A percentile compares a stretch with the other conserved stretches of the same genome.
phyloP scores from a whole-genome alignment of 2,113 vertebrate genomes.

The Atrichornis clamosus region DNA sequence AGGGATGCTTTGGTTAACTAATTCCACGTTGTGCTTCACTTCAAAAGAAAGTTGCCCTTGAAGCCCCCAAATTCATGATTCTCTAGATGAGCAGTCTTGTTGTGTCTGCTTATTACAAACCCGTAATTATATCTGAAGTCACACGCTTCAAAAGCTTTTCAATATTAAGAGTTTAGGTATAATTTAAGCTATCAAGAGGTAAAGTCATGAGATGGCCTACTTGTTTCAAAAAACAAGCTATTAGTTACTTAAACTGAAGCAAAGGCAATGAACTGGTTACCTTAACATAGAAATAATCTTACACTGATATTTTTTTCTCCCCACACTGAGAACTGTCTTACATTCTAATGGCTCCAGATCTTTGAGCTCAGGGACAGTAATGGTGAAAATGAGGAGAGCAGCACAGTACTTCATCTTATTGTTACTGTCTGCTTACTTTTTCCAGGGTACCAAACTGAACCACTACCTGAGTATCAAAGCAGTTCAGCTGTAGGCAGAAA shows the following conservation, averaged over 20 bases:
- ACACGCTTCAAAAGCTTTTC: background rate
- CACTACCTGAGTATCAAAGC: background rate
- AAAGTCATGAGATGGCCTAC: background rate
- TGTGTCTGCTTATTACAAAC: background rate
- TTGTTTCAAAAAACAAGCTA: background rate
- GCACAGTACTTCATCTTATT: background rate
- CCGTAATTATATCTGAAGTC: background rate
- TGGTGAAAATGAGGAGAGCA: background rate
- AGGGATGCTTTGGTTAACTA: conserved; percentile 26
- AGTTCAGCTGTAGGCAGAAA: background rate
- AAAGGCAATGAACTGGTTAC: background rate
- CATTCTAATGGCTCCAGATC: background rate
- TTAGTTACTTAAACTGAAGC: background rate
- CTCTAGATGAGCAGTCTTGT: background rate
- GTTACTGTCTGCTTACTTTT: background rate
- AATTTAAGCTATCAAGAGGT: conserved; percentile 3
- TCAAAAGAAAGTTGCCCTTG: conserved; percentile 36
- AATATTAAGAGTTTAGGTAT: background rate
- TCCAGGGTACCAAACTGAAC: background rate
- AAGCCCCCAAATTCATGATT: conserved; percentile 17
- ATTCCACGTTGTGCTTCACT: background rate
- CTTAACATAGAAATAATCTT: background rate
- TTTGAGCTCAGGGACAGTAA: background rate
- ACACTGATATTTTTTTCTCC: background rate
- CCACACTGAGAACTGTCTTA: background rate